A percentile compares a stretch with the other conserved stretches of the same genome.
Evolutionary conservation across 2,113 vertebrate species (phyloP).

Genomic region (Lonchura striata): DNA sequence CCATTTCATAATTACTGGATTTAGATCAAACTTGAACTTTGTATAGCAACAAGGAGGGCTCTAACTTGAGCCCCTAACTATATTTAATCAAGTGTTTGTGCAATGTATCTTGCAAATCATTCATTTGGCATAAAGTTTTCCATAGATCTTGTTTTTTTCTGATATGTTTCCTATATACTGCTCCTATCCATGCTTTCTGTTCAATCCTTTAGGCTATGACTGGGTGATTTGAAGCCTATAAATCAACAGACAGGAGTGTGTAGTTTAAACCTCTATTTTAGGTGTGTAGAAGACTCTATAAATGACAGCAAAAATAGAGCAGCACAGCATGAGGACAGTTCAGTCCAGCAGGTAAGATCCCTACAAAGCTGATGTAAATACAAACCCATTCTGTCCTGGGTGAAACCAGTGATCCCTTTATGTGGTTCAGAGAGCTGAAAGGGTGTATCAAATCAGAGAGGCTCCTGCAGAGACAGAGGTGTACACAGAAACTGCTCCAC

Average conservation of each 20-base stretch:
- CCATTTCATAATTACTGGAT: neutral
- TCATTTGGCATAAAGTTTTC: neutral
- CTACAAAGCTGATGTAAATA: neutral
- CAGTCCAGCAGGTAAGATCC: slow-evolving; percentile 36
- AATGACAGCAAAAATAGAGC: neutral
- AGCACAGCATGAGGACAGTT: neutral
- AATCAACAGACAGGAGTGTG: neutral
- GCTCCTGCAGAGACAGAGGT: neutral
- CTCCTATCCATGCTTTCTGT: neutral
- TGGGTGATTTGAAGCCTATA: neutral
- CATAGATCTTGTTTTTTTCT: neutral
- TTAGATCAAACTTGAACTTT: neutral
- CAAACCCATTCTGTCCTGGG: neutral
- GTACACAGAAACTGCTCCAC: neutral
- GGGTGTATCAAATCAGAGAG: neutral
- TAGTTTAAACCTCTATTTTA: neutral
- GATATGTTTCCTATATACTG: fast-evolving
- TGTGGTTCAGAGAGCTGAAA: neutral
- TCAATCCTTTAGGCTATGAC: neutral
- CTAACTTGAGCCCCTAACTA: neutral
- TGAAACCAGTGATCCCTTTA: neutral
- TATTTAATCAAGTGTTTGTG: neutral
- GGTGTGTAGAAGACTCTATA: slow-evolving; percentile 15
- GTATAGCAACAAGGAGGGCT: neutral
- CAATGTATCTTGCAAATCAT: neutral